phyloP scores from a whole-genome alignment of 2,888 invertebrate genomes.

The Hemaris fuciformis region DNA sequence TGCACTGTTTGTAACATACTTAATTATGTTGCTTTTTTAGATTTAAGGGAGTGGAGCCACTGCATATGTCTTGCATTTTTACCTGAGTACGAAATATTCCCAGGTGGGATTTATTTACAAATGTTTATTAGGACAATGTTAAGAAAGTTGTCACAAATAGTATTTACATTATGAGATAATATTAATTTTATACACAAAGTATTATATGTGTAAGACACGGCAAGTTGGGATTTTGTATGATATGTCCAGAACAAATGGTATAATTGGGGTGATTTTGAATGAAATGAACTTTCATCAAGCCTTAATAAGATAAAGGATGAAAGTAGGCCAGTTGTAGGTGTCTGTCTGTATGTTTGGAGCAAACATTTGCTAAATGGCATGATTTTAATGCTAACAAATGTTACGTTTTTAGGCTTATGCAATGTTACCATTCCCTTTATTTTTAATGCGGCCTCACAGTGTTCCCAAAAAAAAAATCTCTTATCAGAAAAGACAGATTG shows the following conservation, averaged over 20 bases:
- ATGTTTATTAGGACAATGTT: not conserved
- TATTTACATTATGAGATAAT: slow-evolving; percentile 8
- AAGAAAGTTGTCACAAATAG: slow-evolving; percentile 3
- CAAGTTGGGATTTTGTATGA: not conserved
- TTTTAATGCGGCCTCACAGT: not conserved
- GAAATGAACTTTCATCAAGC: slow-evolving; percentile 1
- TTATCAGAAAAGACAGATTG: not conserved
- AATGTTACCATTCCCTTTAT: slow-evolving; percentile 7
- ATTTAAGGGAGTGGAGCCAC: slow-evolving; percentile 1
- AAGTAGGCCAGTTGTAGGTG: not conserved
- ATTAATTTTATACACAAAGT: not conserved
- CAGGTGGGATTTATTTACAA: not conserved
- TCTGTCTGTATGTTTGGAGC: not conserved
- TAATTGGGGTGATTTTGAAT: not conserved
- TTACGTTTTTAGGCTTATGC: not conserved
- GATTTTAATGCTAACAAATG: not conserved
- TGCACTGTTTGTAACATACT: slow-evolving; percentile 55
- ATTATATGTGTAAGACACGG: not conserved
- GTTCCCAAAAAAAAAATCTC: not conserved
- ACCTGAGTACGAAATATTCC: not conserved
- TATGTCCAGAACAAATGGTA: not conserved
- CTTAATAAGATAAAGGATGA: not conserved
- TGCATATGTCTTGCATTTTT: not conserved
- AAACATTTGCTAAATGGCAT: not conserved
- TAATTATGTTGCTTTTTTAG: not conserved